A percentile compares a stretch with the other conserved stretches of the same genome.
These are phyloP conservation scores for Napeogenes sylphis DNA, from an alignment of 2,888 invertebrate species.

Conservation along the genomic window DNA sequence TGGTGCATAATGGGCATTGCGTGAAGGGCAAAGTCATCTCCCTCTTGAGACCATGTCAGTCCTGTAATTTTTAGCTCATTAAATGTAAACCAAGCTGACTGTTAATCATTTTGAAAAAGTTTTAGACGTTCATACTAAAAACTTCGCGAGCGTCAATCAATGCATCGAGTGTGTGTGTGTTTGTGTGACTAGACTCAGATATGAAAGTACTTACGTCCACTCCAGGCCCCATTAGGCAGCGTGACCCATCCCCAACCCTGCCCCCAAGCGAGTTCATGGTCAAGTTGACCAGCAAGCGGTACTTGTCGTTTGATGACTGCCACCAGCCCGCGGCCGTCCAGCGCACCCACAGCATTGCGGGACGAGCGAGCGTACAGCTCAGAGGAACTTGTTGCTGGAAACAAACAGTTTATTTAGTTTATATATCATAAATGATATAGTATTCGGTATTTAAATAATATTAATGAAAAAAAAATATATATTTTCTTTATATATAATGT, in stretches of 20 bases:
- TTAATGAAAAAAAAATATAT: too few relatives aligned
- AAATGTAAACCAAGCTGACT: background rate
- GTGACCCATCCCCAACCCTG: constrained; percentile 88
- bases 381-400: constrained; percentile 61
- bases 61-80: constrained; percentile 47
- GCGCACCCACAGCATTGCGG: constrained; percentile 54
- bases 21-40: constrained; percentile 81
- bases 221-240: constrained; percentile 81
- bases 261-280: constrained; percentile 81
- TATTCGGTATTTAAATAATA: too few relatives aligned
- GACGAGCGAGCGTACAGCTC: constrained; percentile 59
- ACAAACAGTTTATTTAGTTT: background rate
- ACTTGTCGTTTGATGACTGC: constrained; percentile 74
- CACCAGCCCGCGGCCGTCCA: constrained; percentile 69
- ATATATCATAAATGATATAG: too few relatives aligned
- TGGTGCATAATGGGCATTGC: constrained; percentile 81
- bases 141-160: background rate
- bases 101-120: background rate
- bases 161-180: background rate
- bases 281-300: constrained; percentile 74
- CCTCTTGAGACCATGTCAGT: constrained; percentile 81
- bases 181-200: background rate
- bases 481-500: too few relatives aligned
- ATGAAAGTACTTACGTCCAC: constrained; percentile 72
- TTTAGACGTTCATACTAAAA: background rate